Evolutionary conservation across 2,888 invertebrate species (phyloP), one percentile per base, ranked within the genome.

Genomic region (Tenthredo notha): DNA sequence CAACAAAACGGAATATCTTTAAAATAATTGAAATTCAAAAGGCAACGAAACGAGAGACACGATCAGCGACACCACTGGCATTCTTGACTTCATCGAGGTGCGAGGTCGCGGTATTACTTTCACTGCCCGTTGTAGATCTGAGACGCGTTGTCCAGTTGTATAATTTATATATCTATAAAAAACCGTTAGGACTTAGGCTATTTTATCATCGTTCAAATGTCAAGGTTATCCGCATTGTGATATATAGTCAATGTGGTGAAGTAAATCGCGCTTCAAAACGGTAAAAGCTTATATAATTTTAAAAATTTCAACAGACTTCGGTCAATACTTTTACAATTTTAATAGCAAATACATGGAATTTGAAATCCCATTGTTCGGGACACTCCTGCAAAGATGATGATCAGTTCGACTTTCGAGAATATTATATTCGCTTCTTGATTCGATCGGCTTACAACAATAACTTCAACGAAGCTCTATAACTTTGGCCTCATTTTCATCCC

Each of bases 41-140:
- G 50, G 25, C 29, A 77, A 77, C 54, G 85, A 65, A 78, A 80
- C 65, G 80, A 67, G 77, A 78, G 85, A 80, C 85, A 47, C 84
- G 70, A 74, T 75, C 75, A 47, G 47, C 50, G 15, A 75, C 29
- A 50, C 50, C 21, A 67, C 67, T 54, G 85, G 80, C 37, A 88
- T 88, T 88, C 87, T 87, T 87, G 85, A 85, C 87, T 88, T 86
- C 86, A 85, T 86, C 88, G 84, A 87, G 86, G 86, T 86, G 87
- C 74, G 84, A 50, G 74, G 47, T 58, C 72, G 72, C 89, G 86
- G 86, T 86, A 86, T 89, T 90, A 91, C 91, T 91, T 91, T 91
- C 91, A 91, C 91, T 90, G 88, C 74, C 65, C 85, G 87, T 86
- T 65, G 43, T 21, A 77, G 80, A 86, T 83, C 84, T 47, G 21